Conservation (phyloP, 2,113 vertebrate species). For the Odocoileus hemionus region DNA sequence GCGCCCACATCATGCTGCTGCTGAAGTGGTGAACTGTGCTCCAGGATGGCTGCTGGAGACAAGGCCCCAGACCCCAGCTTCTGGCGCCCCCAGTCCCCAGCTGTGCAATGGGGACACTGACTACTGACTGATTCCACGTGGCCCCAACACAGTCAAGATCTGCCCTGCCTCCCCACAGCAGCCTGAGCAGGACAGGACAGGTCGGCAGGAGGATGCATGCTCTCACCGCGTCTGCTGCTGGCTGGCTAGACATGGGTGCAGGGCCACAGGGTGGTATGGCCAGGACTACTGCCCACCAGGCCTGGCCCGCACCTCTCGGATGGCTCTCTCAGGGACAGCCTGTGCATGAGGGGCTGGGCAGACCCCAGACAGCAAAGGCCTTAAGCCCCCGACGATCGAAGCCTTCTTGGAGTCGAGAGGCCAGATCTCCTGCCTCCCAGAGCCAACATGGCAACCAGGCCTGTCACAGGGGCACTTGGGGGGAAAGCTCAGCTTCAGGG, state of each 20-base stretch:
- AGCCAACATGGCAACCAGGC: not conserved
- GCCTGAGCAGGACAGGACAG: not conserved
- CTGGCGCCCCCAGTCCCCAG: too few relatives aligned
- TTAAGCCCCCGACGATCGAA: not conserved
- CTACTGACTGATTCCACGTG: not conserved
- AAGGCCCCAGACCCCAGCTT: not conserved
- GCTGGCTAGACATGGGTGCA: not conserved
- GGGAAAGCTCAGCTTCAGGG: not conserved
- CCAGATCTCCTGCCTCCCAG: not conserved
- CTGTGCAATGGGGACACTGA: not conserved
- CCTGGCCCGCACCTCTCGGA: not conserved
- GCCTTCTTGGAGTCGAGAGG: not conserved
- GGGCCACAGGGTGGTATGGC: not conserved
- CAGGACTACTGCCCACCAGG: not conserved
- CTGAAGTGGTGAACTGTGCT: not conserved
- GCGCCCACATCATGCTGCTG: not conserved
- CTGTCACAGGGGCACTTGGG: not conserved
- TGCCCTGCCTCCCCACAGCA: not conserved
- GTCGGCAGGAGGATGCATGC: accelerated
- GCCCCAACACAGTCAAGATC: not conserved
- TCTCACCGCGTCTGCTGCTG: not conserved
- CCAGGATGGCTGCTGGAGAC: not conserved
- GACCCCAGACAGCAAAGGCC: not conserved
- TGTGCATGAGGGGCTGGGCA: too few relatives aligned
- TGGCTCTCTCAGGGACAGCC: not conserved